phyloP scores from a whole-genome alignment of 2,888 invertebrate species.

The Nesidiocoris tenuis region DNA sequence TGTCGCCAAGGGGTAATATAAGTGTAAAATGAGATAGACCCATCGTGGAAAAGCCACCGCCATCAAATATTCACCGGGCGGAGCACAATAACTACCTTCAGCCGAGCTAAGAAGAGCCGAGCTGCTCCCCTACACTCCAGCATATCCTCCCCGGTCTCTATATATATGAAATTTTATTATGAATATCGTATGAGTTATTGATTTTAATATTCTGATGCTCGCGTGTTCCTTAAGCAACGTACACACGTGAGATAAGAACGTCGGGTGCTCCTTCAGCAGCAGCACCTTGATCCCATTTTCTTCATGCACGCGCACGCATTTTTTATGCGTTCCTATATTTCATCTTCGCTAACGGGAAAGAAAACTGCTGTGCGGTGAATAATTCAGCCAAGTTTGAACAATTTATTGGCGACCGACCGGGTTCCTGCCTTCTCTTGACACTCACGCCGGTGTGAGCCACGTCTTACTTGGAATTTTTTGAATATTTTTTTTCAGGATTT shows the following conservation, averaged over 20 bases:
- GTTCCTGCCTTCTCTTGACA: too few relatives aligned
- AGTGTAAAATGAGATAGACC: constrained; percentile 44
- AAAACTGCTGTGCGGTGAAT: not conserved
- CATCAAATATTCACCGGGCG: constrained; percentile 48
- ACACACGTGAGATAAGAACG: not conserved
- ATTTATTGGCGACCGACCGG: too few relatives aligned
- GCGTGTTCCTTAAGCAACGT: constrained; percentile 37
- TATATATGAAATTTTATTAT: constrained; percentile 49
- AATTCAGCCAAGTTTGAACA: not conserved
- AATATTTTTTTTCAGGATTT: too few relatives aligned
- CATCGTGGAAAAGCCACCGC: constrained; percentile 42
- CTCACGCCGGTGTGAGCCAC: too few relatives aligned
- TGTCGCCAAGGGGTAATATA: constrained; percentile 42
- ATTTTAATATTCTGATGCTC: constrained; percentile 47
- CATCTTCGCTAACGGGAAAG: constrained; percentile 6
- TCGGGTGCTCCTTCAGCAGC: not conserved
- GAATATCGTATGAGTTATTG: constrained; percentile 49
- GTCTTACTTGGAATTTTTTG: too few relatives aligned
- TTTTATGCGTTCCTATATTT: constrained; percentile 16
- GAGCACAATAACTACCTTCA: constrained; percentile 46
- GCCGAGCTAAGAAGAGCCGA: not conserved
- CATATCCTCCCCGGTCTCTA: constrained; percentile 25
- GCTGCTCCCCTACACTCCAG: not conserved
- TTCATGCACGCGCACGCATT: not conserved
- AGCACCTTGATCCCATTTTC: not conserved